These are phyloP conservation scores for Callyntrura sp. DNA, from an alignment of 2,888 invertebrate genomes.

Conservation along the genomic window DNA sequence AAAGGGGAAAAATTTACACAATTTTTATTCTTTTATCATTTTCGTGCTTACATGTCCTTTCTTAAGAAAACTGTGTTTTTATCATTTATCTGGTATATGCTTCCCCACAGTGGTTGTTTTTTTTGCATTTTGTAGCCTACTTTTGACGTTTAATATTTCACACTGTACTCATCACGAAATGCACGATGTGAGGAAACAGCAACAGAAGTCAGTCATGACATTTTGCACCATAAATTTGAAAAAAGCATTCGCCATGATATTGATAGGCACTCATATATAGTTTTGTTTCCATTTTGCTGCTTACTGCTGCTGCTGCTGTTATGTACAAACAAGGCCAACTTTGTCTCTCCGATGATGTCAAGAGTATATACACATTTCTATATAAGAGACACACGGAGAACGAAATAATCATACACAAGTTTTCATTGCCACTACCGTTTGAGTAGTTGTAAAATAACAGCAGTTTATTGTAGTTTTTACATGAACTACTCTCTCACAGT, in stretches of 20 bases:
- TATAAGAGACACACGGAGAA: background rate
- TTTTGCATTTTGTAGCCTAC: conserved; percentile 41
- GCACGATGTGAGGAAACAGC: conserved; percentile 39
- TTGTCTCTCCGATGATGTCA: background rate
- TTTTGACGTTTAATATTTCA: conserved; percentile 8
- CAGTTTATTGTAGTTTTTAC: conserved; percentile 46
- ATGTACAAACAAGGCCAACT: background rate
- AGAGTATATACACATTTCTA: background rate
- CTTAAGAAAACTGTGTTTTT: conserved; percentile 18
- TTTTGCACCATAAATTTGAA: conserved; percentile 72
- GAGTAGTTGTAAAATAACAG: conserved; percentile 58
- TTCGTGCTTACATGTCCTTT: conserved; percentile 9
- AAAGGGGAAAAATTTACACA: background rate
- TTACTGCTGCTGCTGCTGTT: background rate
- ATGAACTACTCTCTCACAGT: background rate
- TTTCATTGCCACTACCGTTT: conserved; percentile 58
- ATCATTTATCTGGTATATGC: conserved; percentile 27
- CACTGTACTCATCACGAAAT: background rate
- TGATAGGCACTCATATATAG: conserved; percentile 42
- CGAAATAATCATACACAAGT: conserved; percentile 23
- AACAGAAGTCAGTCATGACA: conserved; percentile 60
- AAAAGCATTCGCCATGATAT: conserved; percentile 55
- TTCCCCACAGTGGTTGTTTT: conserved; percentile 30
- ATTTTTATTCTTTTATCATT: background rate
- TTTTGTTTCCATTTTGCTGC: background rate